Percentiles rank a stretch among this genome's conserved stretches.
Evolutionary conservation across 2,888 invertebrate genomes (phyloP).

Genomic region (Calliopum simillimum): DNA sequence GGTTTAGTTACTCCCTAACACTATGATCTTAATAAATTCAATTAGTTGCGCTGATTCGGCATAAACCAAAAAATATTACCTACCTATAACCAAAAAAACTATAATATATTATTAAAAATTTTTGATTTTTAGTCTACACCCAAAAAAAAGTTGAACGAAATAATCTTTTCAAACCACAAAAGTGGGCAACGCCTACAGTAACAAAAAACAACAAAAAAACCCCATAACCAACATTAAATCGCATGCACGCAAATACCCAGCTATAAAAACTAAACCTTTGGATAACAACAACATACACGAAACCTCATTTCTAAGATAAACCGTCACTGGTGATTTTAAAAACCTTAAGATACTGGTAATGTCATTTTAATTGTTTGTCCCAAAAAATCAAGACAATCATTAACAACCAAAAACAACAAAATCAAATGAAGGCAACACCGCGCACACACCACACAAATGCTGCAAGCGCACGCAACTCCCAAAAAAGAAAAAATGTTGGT

Average conservation of each 20-base stretch:
- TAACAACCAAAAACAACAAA: slow-evolving; percentile 22
- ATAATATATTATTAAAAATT: neutral
- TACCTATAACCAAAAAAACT: no score
- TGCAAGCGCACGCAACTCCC: slow-evolving; percentile 41
- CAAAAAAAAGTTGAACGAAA: neutral
- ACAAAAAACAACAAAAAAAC: neutral
- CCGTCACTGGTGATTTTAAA: neutral
- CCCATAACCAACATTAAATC: neutral
- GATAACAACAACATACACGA: neutral
- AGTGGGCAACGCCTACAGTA: slow-evolving; percentile 7
- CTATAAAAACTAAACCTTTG: neutral
- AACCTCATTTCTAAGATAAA: neutral
- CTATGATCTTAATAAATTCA: no score
- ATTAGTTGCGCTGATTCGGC: no score
- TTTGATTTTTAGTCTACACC: neutral
- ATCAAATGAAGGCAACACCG: slow-evolving; percentile 19
- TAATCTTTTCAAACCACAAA: neutral
- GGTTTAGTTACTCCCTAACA: no score
- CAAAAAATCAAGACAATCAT: slow-evolving; percentile 45
- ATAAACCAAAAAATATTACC: no score
- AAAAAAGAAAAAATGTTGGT: slow-evolving; percentile 22
- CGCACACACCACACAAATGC: slow-evolving; percentile 16
- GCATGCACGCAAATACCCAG: neutral
- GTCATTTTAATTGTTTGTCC: slow-evolving; percentile 49
- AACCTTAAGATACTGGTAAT: slow-evolving; percentile 37